Conservation (phyloP, 2,888 invertebrate species). For the Entomobrya proxima region DNA sequence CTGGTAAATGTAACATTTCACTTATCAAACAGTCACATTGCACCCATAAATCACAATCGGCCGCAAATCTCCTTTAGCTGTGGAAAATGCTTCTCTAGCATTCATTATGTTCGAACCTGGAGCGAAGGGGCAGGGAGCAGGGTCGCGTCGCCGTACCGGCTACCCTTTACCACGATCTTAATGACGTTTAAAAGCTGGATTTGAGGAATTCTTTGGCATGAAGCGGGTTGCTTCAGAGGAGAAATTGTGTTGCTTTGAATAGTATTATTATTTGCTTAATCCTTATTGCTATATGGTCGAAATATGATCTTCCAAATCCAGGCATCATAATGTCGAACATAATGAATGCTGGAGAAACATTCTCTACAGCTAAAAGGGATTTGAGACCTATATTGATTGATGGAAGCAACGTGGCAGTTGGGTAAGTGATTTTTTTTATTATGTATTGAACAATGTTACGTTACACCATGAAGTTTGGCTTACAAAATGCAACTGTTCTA, state of each 20-base stretch:
- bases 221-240: neutral
- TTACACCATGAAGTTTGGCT: too few relatives aligned
- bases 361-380: neutral
- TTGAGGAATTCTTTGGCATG: neutral
- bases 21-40: slow-evolving; percentile 89
- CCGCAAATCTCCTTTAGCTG: slow-evolving; percentile 77
- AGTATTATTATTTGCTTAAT: neutral
- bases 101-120: slow-evolving; percentile 58
- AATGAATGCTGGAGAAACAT: slow-evolving; percentile 19
- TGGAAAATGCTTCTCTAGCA: neutral
- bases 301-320: neutral
- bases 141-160: neutral
- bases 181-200: neutral
- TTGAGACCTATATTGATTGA: slow-evolving; percentile 86
- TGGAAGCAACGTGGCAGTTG: slow-evolving; percentile 89
- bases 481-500: neutral
- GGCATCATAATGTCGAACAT: slow-evolving; percentile 64
- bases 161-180: neutral
- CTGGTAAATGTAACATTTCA: neutral
- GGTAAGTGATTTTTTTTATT: slow-evolving; percentile 80
- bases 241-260: neutral
- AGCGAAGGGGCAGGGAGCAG: neutral
- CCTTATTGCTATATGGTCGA: neutral
- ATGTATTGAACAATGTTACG: neutral
- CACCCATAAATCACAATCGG: slow-evolving; percentile 89